A percentile compares a stretch with the other conserved stretches of the same genome.
Evolutionary conservation across 2,797 vertebrate species (phyloP).

Genomic region (Gila robusta): DNA sequence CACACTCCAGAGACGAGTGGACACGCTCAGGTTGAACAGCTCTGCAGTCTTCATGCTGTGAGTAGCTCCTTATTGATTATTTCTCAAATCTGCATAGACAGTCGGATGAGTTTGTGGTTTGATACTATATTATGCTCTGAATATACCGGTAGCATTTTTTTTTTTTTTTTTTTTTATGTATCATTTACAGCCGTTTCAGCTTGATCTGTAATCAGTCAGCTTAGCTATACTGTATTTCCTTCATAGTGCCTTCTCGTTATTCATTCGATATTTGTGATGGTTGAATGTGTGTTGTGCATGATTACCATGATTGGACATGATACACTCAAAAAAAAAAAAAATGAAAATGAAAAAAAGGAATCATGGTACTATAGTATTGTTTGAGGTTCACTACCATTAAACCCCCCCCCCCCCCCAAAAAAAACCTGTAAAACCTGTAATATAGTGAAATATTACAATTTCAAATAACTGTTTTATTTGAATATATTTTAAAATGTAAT

Average conservation of each 20-base stretch:
- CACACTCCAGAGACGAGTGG: conserved; percentile 10
- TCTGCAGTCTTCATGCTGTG: conserved; percentile 17
- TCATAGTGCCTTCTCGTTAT: neutral
- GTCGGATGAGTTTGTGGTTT: neutral
- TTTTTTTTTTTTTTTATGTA: no score
- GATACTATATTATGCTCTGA: neutral
- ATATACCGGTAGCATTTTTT: neutral
- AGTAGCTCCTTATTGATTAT: conserved; percentile 28
- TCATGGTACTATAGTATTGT: neutral
- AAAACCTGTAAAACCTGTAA: neutral
- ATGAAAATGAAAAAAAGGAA: neutral
- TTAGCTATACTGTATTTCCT: neutral
- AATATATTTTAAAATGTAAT: no score
- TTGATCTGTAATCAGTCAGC: neutral
- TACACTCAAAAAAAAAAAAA: no score
- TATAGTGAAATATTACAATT: neutral
- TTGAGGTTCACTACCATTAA: neutral
- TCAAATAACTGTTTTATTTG: neutral
- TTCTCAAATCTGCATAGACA: neutral
- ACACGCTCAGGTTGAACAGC: neutral
- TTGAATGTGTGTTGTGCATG: neutral
- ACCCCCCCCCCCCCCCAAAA: no score
- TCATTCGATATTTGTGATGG: neutral
- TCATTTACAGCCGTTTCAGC: neutral
- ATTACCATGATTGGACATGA: neutral